Evolutionary conservation across 37 sponge, comb jelly and placozoan species (phyloP), one percentile per base, ranked within the genome.

Genomic region (Chondrilla cf. caribensis): DNA sequence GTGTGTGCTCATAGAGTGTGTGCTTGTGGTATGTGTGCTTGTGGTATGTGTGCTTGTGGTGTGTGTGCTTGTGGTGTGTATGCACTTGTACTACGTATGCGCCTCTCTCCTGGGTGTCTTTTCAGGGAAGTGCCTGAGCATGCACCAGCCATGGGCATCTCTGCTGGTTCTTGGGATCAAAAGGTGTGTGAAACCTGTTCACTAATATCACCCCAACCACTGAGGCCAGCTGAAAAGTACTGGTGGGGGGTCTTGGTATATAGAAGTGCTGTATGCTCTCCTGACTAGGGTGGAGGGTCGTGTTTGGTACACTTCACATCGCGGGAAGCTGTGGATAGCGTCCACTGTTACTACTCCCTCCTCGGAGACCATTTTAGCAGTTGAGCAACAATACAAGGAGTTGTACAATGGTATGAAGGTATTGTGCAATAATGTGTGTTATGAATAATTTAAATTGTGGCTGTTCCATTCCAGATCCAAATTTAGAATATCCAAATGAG

Each of bases 131-230:
- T 98, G 99, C 70, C 89, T 98, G 57, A 98, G 97, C 51, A 96
- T 98, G 96, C 99, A 98, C 68, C 99, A 98, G 60, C 99, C 99
- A 0, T 98, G 99, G 99, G 99, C 99, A 7, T 87, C 94, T 15
- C 88, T 98, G 19, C 79, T 98, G 22, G 95, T 98, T 15, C 38
- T 40, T 25, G 99, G 99, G 26, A 90, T 98, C 76, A 98, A 98
- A 79, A 79, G 58, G 95, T 95, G 64, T 41, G 82, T 86, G 22
- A n/a, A n/a, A n/a, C n/a, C 29, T 54, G 39, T 15, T 32, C 15
- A n/a, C n/a, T n/a, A n/a, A 68, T 25, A 54, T 5, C 42, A 54
- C 33, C 3, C 4, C 60, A 28, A 7, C 8, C 60, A 59, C 22
- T 2, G 60, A 28, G 57, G 26, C 22, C 60, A 51, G 51, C 35